Conservation (phyloP, 64 coral and sea anemone species). For the Trachythela sp. region DNA sequence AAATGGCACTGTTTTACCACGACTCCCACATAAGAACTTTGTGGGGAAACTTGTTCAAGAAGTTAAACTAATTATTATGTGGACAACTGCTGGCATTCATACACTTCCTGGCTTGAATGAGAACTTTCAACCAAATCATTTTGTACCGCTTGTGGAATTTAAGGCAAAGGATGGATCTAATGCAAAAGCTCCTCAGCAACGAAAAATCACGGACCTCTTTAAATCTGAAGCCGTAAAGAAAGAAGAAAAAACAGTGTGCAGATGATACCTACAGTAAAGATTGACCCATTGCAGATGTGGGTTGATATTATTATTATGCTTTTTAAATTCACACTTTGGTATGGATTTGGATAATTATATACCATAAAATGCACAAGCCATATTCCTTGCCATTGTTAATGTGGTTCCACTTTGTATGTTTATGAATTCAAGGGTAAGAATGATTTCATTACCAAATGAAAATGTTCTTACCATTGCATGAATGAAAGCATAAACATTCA, state of each 20-base stretch:
- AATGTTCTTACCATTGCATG: too few species aligned
- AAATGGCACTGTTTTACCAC: not conserved
- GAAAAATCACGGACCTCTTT: not conserved
- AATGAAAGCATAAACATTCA: too few species aligned
- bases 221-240: not conserved
- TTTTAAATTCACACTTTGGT: too few species aligned
- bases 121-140: slow-evolving; percentile 12
- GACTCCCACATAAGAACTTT: not conserved
- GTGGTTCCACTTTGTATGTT: too few species aligned
- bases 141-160: slow-evolving; percentile 7
- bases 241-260: not conserved
- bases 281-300: not conserved
- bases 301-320: not conserved
- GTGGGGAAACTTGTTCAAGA: not conserved
- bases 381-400: too few species aligned
- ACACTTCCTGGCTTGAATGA: not conserved
- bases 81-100: not conserved
- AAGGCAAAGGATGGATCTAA: too few species aligned
- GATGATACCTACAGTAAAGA: not conserved
- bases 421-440: too few species aligned
- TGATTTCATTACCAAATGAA: too few species aligned
- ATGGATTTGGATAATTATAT: too few species aligned
- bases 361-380: too few species aligned
- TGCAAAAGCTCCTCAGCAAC: not conserved
- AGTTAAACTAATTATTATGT: not conserved